phyloP scores from a whole-genome alignment of 1,140 invertebrate species.

The Drosophila ohnishii region DNA sequence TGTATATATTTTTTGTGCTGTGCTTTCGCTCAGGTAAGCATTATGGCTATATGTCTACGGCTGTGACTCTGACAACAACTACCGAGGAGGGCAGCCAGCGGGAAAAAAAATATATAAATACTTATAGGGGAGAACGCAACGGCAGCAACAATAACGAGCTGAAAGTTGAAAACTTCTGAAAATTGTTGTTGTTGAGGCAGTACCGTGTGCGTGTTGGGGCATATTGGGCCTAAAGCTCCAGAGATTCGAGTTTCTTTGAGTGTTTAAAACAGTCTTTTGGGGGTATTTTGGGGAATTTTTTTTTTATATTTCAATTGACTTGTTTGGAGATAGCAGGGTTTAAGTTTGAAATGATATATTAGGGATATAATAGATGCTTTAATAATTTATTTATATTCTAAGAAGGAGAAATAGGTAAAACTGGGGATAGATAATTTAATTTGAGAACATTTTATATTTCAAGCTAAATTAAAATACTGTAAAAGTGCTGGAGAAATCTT shows the following conservation, averaged over 20 bases:
- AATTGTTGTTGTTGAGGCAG: constrained; percentile 25
- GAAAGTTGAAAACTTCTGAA: constrained; percentile 52
- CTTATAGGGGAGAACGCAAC: constrained; percentile 6
- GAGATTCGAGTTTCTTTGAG: neutral
- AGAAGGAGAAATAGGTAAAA: neutral
- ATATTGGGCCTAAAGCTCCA: constrained; percentile 15
- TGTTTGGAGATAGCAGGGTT: neutral
- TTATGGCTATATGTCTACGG: constrained; percentile 73
- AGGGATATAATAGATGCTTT: neutral
- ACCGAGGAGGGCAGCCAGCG: constrained; percentile 38
- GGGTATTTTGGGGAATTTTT: neutral
- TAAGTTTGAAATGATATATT: neutral
- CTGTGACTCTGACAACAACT: constrained; percentile 44
- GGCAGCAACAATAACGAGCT: constrained; percentile 39
- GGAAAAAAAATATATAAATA: constrained; percentile 36
- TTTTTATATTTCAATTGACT: constrained; percentile 4
- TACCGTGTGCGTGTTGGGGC: constrained; percentile 24
- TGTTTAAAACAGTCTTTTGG: constrained; percentile 3
- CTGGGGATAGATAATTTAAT: neutral
- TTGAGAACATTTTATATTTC: neutral
- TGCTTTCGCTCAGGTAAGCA: constrained; percentile 74
- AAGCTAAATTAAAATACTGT: neutral
- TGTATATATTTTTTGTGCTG: constrained; percentile 32
- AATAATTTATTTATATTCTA: neutral
- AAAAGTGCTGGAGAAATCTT: neutral